phyloP scores from a whole-genome alignment of 2,888 invertebrate species.

The Idaea dimidiata region DNA sequence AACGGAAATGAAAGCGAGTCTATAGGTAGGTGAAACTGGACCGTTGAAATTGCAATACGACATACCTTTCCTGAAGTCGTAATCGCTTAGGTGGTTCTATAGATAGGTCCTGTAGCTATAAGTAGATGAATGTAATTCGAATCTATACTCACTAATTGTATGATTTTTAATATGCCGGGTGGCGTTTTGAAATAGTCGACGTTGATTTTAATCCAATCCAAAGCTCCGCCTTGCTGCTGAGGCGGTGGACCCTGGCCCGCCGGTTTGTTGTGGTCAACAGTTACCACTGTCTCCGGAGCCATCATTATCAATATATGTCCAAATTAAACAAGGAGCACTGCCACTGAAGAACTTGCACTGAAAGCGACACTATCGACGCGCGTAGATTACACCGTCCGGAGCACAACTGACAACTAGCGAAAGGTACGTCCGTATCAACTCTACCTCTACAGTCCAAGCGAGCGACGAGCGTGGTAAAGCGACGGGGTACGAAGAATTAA shows the following conservation, averaged over 20 bases:
- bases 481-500: background rate
- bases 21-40: constrained; percentile 3
- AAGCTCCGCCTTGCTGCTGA: constrained; percentile 74
- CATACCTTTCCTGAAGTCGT: background rate
- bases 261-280: constrained; percentile 85
- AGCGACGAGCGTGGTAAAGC: constrained; percentile 5
- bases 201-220: constrained; percentile 89
- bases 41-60: background rate
- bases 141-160: constrained; percentile 86
- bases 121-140: constrained; percentile 5
- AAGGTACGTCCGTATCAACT: constrained; percentile 13
- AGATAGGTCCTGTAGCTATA: constrained; percentile 2
- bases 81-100: background rate
- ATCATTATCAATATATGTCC: constrained; percentile 73
- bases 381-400: constrained; percentile 62
- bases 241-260: constrained; percentile 58
- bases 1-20: background rate
- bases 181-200: constrained; percentile 89
- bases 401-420: constrained; percentile 58
- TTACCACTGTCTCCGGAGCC: constrained; percentile 93
- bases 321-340: constrained; percentile 57
- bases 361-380: constrained; percentile 57
- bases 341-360: constrained; percentile 65
- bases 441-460: constrained; percentile 8
- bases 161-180: constrained; percentile 90